Percentiles rank a stretch among this genome's conserved stretches.
These are phyloP conservation scores for Agonopterix subpropinquella DNA, from an alignment of 2,888 invertebrate species.

Conservation along the genomic window DNA sequence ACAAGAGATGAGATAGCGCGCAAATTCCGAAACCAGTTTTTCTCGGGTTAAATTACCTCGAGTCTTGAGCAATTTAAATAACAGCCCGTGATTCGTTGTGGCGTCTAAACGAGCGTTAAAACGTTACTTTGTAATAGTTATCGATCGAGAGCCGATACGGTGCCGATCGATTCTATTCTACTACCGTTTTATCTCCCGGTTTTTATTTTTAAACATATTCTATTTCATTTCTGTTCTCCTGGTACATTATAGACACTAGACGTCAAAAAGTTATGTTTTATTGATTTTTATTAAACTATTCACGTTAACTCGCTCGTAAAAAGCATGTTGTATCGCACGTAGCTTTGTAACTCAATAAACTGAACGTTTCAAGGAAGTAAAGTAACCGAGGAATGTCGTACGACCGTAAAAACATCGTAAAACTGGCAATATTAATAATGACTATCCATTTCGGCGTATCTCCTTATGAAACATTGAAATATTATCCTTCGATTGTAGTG, in stretches of 20 bases:
- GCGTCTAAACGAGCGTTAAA: conserved; percentile 43
- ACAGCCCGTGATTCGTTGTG: conserved; percentile 44
- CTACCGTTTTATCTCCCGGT: conserved; percentile 24
- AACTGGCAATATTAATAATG: conserved; percentile 53
- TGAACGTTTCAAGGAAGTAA: conserved; percentile 38
- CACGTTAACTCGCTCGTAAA: conserved; percentile 29
- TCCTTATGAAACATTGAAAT: conserved; percentile 29
- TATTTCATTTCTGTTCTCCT: no score
- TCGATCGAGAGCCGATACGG: conserved; percentile 32
- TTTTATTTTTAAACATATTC: neutral
- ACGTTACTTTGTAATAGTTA: conserved; percentile 44
- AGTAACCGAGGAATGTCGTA: conserved; percentile 24
- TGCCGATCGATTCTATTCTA: conserved; percentile 23
- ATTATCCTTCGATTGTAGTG: conserved; percentile 21
- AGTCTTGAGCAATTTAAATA: conserved; percentile 53
- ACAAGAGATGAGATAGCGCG: conserved; percentile 41
- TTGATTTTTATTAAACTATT: conserved; percentile 24
- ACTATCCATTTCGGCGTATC: conserved; percentile 35
- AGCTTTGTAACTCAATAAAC: conserved; percentile 43
- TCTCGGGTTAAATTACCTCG: conserved; percentile 42
- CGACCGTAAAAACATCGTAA: conserved; percentile 44
- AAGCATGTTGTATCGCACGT: conserved; percentile 21
- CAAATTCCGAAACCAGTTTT: conserved; percentile 47
- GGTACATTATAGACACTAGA: neutral
- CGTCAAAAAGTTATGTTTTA: conserved; percentile 9